Conservation (phyloP, 2,797 vertebrate genomes). For the Phoxinus dragarum region DNA sequence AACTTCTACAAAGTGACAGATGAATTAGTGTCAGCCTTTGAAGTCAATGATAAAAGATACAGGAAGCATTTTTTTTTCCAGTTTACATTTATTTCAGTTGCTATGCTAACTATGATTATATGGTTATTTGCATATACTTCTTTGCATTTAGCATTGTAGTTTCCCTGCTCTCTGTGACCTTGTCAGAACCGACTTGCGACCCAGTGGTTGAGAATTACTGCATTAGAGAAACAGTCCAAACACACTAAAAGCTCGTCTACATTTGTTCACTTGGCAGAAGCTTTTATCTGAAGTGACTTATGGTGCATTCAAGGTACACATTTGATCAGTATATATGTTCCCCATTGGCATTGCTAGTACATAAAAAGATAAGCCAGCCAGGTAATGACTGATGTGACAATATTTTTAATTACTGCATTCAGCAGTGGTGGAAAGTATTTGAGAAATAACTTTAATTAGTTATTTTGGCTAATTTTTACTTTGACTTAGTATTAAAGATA, state of each 20-base stretch:
- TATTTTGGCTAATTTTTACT: neutral
- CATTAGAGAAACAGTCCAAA: conserved; percentile 28
- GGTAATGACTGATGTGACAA: neutral
- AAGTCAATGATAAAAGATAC: neutral
- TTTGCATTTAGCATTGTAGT: neutral
- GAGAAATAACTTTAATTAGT: neutral
- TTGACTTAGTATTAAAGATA: no score
- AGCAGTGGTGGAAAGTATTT: neutral
- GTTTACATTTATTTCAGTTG: neutral
- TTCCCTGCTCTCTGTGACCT: neutral
- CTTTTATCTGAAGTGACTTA: conserved; percentile 4
- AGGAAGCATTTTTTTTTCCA: neutral
- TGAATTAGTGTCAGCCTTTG: neutral
- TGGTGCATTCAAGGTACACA: neutral
- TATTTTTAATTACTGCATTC: conserved; percentile 26
- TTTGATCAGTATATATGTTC: neutral
- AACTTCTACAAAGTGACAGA: neutral
- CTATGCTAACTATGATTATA: neutral
- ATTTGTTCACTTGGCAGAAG: conserved; percentile 18
- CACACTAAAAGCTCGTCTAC: conserved; percentile 1
- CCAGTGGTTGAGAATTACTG: conserved; percentile 1
- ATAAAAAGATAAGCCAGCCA: neutral
- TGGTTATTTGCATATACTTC: conserved; percentile 1
- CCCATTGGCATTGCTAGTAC: neutral
- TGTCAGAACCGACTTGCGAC: neutral